These are phyloP conservation scores for Automeris io DNA, from an alignment of 2,888 invertebrate species.

Conservation along the genomic window DNA sequence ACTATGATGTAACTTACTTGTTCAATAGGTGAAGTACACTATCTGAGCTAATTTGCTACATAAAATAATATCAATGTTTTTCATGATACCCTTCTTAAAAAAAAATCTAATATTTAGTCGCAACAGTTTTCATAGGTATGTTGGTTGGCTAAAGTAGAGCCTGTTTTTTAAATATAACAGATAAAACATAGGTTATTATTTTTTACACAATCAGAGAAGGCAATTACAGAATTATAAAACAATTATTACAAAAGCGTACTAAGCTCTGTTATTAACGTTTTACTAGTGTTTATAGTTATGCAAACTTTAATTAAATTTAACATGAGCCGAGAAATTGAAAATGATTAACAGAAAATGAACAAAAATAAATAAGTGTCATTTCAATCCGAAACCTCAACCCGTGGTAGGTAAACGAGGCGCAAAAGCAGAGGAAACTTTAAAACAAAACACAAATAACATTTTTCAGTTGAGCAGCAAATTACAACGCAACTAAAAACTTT, in stretches of 20 bases:
- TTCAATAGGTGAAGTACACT: no score
- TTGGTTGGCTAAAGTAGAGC: no score
- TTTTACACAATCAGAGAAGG: no score
- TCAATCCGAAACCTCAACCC: constrained; percentile 28
- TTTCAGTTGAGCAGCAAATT: constrained; percentile 51
- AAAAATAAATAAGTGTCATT: constrained; percentile 30
- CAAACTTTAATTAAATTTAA: constrained; percentile 29
- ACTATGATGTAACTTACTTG: no score
- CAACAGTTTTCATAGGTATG: no score
- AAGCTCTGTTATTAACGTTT: constrained; percentile 17
- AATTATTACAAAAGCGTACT: constrained; percentile 9
- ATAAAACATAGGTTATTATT: neutral
- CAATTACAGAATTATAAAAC: neutral
- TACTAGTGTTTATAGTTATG: constrained; percentile 20
- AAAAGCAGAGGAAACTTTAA: constrained; percentile 31
- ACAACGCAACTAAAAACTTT: constrained; percentile 46
- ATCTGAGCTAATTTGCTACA: no score
- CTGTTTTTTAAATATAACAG: neutral
- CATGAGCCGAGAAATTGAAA: constrained; percentile 13
- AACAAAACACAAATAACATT: constrained; percentile 45
- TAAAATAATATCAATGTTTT: no score
- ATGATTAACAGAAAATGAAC: constrained; percentile 25
- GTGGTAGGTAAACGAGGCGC: constrained; percentile 39
- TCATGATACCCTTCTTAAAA: no score
- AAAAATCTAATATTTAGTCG: no score